Evolutionary conservation across 2,888 invertebrate species (phyloP).

Genomic region (Plebejus anna): DNA sequence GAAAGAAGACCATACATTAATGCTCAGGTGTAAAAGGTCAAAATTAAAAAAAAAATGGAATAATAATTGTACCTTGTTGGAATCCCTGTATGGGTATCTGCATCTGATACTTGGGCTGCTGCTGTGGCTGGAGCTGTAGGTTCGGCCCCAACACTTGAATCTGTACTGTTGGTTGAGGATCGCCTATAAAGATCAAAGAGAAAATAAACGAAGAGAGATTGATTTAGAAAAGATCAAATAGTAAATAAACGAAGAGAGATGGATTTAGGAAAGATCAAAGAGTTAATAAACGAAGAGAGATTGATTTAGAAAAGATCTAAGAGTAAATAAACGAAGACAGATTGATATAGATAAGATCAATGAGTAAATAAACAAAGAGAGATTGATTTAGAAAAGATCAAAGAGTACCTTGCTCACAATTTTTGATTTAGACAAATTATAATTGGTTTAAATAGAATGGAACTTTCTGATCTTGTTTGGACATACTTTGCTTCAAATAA

Average conservation of each 20-base stretch:
- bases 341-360: background rate
- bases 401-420: background rate
- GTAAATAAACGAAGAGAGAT: too few relatives aligned
- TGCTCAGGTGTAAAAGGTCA: too few relatives aligned
- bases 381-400: too few relatives aligned
- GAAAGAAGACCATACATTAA: too few relatives aligned
- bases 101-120: slow-evolving; percentile 87
- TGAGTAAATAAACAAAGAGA: background rate
- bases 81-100: slow-evolving; percentile 88
- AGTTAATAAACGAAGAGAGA: background rate
- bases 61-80: slow-evolving; percentile 78
- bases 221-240: too few relatives aligned
- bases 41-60: background rate
- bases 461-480: too few relatives aligned
- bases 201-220: background rate
- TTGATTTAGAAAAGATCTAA: too few relatives aligned
- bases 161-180: slow-evolving; percentile 88
- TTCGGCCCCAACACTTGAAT: slow-evolving; percentile 86
- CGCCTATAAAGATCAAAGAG: slow-evolving; percentile 61
- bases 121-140: slow-evolving; percentile 66
- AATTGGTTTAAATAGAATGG: background rate
- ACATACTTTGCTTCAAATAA: too few relatives aligned
- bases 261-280: background rate
- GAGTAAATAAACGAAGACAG: too few relatives aligned
- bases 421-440: background rate